A percentile compares a stretch with the other conserved stretches of the same genome.
phyloP scores from a whole-genome alignment of 2,113 vertebrate species.

The Tor tambroides region DNA sequence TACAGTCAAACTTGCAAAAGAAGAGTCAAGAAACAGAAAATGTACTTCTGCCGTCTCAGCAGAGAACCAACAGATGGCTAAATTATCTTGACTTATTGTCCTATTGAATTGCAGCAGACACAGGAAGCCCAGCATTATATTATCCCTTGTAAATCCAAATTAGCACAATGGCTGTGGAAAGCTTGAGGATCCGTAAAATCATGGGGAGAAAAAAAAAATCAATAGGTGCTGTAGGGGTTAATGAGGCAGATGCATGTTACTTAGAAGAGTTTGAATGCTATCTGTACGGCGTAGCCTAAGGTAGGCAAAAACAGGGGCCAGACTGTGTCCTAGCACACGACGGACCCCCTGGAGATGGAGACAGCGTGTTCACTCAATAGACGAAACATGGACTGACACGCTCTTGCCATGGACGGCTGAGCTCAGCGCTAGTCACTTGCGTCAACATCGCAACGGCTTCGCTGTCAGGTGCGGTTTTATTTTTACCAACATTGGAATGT shows the following conservation, averaged over 20 bases:
- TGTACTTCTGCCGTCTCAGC: neutral
- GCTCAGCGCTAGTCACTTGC: neutral
- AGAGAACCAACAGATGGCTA: conserved; percentile 36
- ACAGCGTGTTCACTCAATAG: conserved; percentile 1
- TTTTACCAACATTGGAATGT: neutral
- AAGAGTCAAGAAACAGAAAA: neutral
- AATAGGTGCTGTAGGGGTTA: conserved; percentile 53
- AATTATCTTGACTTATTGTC: conserved; percentile 29
- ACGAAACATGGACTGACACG: conserved; percentile 7
- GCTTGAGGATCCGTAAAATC: conserved; percentile 33
- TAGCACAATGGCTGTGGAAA: conserved; percentile 35
- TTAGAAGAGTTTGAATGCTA: conserved; percentile 15
- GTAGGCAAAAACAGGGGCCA: conserved; percentile 6
- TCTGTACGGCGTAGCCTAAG: conserved; percentile 36
- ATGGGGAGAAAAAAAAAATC: conserved; percentile 33
- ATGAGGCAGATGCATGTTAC: conserved; percentile 38
- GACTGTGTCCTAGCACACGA: conserved; percentile 27
- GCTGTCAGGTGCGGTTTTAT: neutral
- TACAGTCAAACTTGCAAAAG: no score
- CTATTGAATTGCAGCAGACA: conserved; percentile 23
- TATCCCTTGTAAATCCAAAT: conserved; percentile 25
- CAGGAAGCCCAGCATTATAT: conserved; percentile 10
- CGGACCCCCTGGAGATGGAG: neutral
- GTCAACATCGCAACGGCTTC: neutral
- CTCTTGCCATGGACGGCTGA: neutral